Evolutionary conservation across 1,140 invertebrate genomes (phyloP).

Genomic region (Trypoxylus dichotomus): DNA sequence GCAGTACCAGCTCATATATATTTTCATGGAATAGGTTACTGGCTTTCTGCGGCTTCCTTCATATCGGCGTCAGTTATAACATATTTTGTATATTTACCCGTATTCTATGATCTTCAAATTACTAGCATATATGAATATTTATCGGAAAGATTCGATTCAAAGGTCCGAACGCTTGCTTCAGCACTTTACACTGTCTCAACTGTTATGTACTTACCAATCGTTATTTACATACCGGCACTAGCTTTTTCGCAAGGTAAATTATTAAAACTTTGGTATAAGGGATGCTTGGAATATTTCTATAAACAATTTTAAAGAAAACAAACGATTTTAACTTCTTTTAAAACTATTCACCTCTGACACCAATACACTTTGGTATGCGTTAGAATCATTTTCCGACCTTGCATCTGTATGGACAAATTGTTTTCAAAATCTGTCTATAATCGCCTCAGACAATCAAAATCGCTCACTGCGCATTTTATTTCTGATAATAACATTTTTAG

Average conservation of each 20-base stretch:
- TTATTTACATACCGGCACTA: constrained; percentile 62
- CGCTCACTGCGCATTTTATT: too few species aligned
- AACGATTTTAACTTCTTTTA: too few species aligned
- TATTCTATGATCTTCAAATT: constrained; percentile 72
- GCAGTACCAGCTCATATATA: constrained; percentile 82
- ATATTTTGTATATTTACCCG: constrained; percentile 57
- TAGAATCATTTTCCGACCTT: too few species aligned
- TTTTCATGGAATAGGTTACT: constrained; percentile 69
- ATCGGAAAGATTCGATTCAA: constrained; percentile 55
- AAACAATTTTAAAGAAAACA: too few species aligned
- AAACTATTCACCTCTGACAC: too few species aligned
- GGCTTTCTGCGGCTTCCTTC: constrained; percentile 62
- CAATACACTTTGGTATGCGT: too few species aligned
- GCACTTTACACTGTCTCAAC: constrained; percentile 56
- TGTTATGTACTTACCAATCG: constrained; percentile 58
- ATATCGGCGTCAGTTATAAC: constrained; percentile 64
- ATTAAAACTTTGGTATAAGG: too few species aligned
- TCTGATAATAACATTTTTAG: too few species aligned
- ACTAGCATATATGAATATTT: constrained; percentile 71
- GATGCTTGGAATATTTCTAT: too few species aligned
- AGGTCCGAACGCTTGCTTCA: constrained; percentile 60
- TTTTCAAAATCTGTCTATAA: too few species aligned
- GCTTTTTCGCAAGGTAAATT: constrained; percentile 59
- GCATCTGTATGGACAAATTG: too few species aligned
- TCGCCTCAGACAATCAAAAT: too few species aligned